Evolutionary conservation across 2,888 invertebrate genomes (phyloP).

Genomic region (Steinernema hermaphroditum): DNA sequence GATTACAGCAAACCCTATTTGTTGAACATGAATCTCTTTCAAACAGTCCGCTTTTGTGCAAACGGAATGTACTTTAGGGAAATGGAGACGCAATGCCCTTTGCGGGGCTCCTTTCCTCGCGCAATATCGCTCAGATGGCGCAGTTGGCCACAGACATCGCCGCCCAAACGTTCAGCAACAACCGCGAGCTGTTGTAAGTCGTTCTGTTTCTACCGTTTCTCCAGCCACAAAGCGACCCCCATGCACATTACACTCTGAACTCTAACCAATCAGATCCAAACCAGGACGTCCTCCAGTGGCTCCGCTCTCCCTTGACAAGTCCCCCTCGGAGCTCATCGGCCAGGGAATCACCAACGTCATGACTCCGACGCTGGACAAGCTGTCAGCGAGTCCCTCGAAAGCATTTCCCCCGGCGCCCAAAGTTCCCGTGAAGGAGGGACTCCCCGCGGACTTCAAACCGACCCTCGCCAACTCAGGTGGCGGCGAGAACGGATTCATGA

Average conservation of each 20-base stretch:
- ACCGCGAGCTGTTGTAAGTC: conserved; percentile 36
- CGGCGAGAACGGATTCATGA: conserved; percentile 21
- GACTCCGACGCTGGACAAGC: conserved; percentile 32
- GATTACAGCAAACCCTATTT: background rate
- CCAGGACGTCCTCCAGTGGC: conserved; percentile 47
- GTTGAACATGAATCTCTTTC: background rate
- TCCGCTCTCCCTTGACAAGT: conserved; percentile 36
- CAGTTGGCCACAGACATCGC: conserved; percentile 51
- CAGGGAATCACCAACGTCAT: conserved; percentile 52
- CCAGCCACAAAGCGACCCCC: background rate
- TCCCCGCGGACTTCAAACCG: conserved; percentile 18
- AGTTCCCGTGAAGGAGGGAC: conserved; percentile 10
- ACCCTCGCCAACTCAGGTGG: background rate
- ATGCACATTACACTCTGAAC: background rate
- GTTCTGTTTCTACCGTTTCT: background rate
- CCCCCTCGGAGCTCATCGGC: conserved; percentile 51
- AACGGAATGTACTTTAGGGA: background rate
- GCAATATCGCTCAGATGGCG: conserved; percentile 50
- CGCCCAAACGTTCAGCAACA: conserved; percentile 47
- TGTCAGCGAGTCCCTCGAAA: conserved; percentile 9
- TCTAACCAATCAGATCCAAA: conserved; percentile 39
- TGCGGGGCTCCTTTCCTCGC: conserved; percentile 33
- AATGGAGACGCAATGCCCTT: conserved; percentile 5
- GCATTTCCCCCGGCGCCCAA: conserved; percentile 11
- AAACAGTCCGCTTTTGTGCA: background rate